Evolutionary conservation across 2,888 invertebrate species (phyloP), one percentile per base, ranked within the genome.

Genomic region (Camponotus fellah): DNA sequence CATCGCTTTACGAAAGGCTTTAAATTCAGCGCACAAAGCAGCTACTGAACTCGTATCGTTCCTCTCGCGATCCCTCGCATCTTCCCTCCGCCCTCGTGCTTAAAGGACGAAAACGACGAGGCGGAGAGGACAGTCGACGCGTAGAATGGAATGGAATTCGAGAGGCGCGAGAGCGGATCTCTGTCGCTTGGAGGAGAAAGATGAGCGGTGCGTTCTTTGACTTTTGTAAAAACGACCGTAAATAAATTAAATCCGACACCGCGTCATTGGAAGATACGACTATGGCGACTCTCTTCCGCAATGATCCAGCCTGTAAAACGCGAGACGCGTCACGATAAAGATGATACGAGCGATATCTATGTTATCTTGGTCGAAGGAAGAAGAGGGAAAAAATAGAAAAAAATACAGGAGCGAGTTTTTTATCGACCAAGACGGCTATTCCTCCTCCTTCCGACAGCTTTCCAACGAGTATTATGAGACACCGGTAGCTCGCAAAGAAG

Each of bases 61-160:
- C 58, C 43, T 60, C 69, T 79, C 60, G 32, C 21, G 17, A 17
- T 12, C 46, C 32, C 43, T 66, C 66, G 53, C 71, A 14, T 66
- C 40, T 43, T 46, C 10, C 77, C 65, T 43, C 68, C 69, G 68
- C 43, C 40, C 60, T 79, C 68, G 34, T 21, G 37, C 40, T 76
- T 37, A 56, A 76, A 60, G 58, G 58, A 68, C 17, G 79, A 79
- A 68, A 79, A 79, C 43, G 58, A 12, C n/a, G 68, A 69, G 43
- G 46, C 9, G 43, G 32, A 58, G 53, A 58, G 46, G 69, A 79
- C 40, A 68, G 58, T 64, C 14, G 64, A 37, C 49, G 49, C 53
- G 4, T 40, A 77, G 43, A 80, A 80, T 60, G 71, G 34, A 79
- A 46, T 60, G 79, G 49, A 80, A 80, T 72, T 8, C 72, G n/a